Evolutionary conservation across 2,113 vertebrate species (phyloP).

Genomic region (Strix uralensis): DNA sequence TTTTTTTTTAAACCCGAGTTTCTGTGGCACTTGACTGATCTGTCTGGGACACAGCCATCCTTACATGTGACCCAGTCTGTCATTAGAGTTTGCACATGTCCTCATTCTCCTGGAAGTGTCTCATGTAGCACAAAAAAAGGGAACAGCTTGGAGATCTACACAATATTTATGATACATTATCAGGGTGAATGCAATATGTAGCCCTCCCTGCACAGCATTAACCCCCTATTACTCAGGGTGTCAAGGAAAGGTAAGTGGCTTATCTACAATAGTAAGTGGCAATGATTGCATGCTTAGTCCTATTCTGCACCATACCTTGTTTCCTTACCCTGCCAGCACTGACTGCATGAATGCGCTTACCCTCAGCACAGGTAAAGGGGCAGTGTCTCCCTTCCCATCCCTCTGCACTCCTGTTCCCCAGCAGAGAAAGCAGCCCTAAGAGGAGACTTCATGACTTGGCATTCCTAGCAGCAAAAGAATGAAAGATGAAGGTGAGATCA

Average conservation of each 20-base stretch:
- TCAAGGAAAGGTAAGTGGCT: not conserved
- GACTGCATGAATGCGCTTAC: not conserved
- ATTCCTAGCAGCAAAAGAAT: not conserved
- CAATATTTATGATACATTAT: not conserved
- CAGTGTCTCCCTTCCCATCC: not conserved
- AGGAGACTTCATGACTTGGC: not conserved
- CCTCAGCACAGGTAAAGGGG: not conserved
- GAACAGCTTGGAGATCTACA: not conserved
- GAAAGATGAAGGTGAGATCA: not conserved
- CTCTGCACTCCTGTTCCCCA: not conserved
- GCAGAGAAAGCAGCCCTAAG: not conserved
- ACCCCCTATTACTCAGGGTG: not conserved
- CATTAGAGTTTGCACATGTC: not conserved
- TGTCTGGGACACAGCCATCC: not conserved
- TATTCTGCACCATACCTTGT: not conserved
- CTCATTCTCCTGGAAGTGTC: not conserved
- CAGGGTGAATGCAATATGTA: not conserved
- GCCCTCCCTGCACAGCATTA: not conserved
- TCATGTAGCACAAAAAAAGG: not conserved
- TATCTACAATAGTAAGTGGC: not conserved
- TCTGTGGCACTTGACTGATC: not conserved
- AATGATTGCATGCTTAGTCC: not conserved
- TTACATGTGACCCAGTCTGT: not conserved
- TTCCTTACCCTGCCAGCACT: not conserved
- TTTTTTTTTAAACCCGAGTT: not conserved